Evolutionary conservation across 2,888 invertebrate genomes (phyloP), one percentile per base, ranked within the genome.

Genomic region (Ectemnius cavifrons): DNA sequence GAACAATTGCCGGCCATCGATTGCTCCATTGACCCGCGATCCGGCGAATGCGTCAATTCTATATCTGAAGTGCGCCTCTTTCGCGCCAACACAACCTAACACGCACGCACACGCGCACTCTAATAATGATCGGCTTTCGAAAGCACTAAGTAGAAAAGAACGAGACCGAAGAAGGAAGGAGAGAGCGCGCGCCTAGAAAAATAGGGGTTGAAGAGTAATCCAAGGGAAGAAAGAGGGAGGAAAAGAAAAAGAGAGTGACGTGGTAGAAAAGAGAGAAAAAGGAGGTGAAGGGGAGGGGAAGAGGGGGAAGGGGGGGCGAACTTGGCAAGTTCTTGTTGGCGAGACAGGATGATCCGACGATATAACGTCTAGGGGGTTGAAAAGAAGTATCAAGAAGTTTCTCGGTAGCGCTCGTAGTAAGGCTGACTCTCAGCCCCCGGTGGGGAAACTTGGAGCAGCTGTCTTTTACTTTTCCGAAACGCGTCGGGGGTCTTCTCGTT

Each of bases 1-100:
- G 76, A 77, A 77, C 85, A 86, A 85, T 85, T 85, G 83, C 73
- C 74, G 65, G 71, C n/a, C 78, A 81, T 78, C 77, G 78, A 84
- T 84, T 76, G 82, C 75, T 83, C 78, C 78, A 80, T 86, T 84
- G 83, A 79, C 73, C 71, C 71, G 60, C 16, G 70, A 59, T 62
- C 37, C 65, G 45, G 27, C 64, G 73, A 73, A 71, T 78, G 77
- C 86, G 85, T 85, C 85, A 82, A 82, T 76, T 82, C 84, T 84
- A 86, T 84, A 85, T 84, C 84, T 82, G 84, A 78, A 65, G 23
- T 49, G 64, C 70, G 74, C 67, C 66, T 77, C 52, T 37, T 37
- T 70, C 62, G 68, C 47, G 18, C 37, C 37, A 11, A 37, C 37
- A 23, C 16, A 16, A 52, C 16, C 16, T 52, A 20, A 20, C 23